Percentiles rank a stretch among this genome's conserved stretches.
phyloP scores from a whole-genome alignment of 2,888 invertebrate genomes.

The Aspidiotus rigidus region DNA sequence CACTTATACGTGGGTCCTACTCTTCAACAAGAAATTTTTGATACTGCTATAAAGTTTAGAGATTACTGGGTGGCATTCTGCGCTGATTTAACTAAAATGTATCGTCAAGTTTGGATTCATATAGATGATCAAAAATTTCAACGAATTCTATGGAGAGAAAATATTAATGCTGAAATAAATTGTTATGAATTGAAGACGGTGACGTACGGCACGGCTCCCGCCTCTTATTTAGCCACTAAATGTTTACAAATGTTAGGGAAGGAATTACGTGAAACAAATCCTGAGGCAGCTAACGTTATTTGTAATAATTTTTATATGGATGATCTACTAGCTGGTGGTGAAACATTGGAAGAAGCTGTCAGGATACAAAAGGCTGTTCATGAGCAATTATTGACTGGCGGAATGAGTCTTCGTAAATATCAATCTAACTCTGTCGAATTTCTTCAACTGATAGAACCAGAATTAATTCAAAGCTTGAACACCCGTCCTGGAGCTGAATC shows the following conservation, averaged over 20 bases:
- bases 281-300: conserved; percentile 33
- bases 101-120: neutral
- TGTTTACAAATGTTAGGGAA: conserved; percentile 39
- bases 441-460: conserved; percentile 10
- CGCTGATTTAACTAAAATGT: conserved; percentile 3
- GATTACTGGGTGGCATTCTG: conserved; percentile 8
- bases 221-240: conserved; percentile 39
- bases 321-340: conserved; percentile 39
- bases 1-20: conserved; percentile 4
- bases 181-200: conserved; percentile 38
- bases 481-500: neutral
- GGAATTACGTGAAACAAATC: conserved; percentile 33
- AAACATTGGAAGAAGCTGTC: conserved; percentile 36
- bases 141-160: conserved; percentile 41
- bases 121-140: neutral
- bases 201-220: no score
- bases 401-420: conserved; percentile 38
- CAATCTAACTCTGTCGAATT: conserved; percentile 34
- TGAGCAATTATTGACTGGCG: conserved; percentile 19
- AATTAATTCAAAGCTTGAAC: conserved; percentile 3
- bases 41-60: neutral
- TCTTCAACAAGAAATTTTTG: conserved; percentile 36
- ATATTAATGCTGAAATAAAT: conserved; percentile 17
- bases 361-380: conserved; percentile 35
- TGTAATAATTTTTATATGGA: conserved; percentile 41